These are phyloP conservation scores for Uropetala carovei DNA, from an alignment of 2,888 invertebrate species.

Conservation along the genomic window DNA sequence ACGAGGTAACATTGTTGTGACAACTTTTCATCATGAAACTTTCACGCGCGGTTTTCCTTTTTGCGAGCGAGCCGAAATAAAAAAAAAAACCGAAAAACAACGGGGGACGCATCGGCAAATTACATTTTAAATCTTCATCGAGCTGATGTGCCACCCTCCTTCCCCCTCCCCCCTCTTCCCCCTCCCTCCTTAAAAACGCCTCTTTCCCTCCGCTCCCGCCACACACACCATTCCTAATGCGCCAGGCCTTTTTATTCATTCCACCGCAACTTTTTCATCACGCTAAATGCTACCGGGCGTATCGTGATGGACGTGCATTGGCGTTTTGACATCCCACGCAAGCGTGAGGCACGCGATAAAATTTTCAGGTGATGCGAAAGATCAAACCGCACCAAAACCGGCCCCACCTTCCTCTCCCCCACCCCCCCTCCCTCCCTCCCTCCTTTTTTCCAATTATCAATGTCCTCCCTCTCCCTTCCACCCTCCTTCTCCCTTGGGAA, in stretches of 20 bases:
- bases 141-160: neutral
- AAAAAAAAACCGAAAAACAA: slow-evolving; percentile 4
- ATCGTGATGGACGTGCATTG: slow-evolving; percentile 59
- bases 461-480: slow-evolving; percentile 20
- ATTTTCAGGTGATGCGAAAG: slow-evolving; percentile 61
- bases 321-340: slow-evolving; percentile 56
- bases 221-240: slow-evolving; percentile 32
- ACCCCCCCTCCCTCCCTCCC: neutral
- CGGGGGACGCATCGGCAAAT: slow-evolving; percentile 39
- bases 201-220: neutral
- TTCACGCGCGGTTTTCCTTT: slow-evolving; percentile 53
- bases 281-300: slow-evolving; percentile 49
- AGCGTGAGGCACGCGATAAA: slow-evolving; percentile 49
- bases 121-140: slow-evolving; percentile 64
- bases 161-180: neutral
- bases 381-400: slow-evolving; percentile 21
- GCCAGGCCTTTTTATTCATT: slow-evolving; percentile 43
- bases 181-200: neutral
- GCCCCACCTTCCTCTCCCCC: neutral
- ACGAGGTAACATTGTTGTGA: slow-evolving; percentile 22
- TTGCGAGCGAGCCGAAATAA: neutral
- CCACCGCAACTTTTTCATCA: slow-evolving; percentile 61
- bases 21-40: slow-evolving; percentile 55
- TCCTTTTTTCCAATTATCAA: slow-evolving; percentile 22
- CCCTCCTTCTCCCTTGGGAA: neutral